A percentile compares a stretch with the other conserved stretches of the same genome.
Evolutionary conservation across 2,797 vertebrate genomes (phyloP).

Genomic region (Poeciliopsis turneri): DNA sequence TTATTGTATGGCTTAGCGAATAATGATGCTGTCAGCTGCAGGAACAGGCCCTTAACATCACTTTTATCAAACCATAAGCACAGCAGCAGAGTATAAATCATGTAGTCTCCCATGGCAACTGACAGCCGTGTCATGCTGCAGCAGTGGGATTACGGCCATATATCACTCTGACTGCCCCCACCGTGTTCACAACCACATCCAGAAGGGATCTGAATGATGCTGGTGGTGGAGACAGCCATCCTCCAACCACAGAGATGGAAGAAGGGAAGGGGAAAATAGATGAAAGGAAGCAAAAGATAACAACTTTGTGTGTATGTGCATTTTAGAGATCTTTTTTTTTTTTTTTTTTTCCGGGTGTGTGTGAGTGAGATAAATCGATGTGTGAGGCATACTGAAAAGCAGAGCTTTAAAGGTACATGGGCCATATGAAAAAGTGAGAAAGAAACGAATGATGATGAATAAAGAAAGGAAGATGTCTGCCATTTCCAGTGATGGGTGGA

Average conservation of each 20-base stretch:
- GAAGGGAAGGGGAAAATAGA: constrained; percentile 2
- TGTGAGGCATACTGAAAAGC: constrained; percentile 9
- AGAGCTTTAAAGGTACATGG: constrained; percentile 9
- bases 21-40: constrained; percentile 8
- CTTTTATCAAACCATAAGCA: constrained; percentile 54
- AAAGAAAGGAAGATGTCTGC: constrained; percentile 10
- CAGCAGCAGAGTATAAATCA: constrained; percentile 71
- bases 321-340: not conserved
- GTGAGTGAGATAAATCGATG: constrained; percentile 37
- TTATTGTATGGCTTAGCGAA: not conserved
- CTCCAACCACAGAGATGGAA: constrained; percentile 17
- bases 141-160: constrained; percentile 65
- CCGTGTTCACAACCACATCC: constrained; percentile 64
- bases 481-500: constrained; percentile 11
- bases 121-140: constrained; percentile 58
- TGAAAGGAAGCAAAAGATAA: not conserved
- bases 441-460: constrained; percentile 8
- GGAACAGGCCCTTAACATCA: constrained; percentile 49
- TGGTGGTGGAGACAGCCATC: constrained; percentile 29
- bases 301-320: not conserved
- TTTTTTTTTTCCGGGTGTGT: not conserved
- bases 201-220: constrained; percentile 49
- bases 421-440: constrained; percentile 13
- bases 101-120: constrained; percentile 76
- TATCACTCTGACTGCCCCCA: constrained; percentile 71